Evolutionary conservation across 2,888 invertebrate species (phyloP).

Genomic region (Nasonovia ribisnigri): DNA sequence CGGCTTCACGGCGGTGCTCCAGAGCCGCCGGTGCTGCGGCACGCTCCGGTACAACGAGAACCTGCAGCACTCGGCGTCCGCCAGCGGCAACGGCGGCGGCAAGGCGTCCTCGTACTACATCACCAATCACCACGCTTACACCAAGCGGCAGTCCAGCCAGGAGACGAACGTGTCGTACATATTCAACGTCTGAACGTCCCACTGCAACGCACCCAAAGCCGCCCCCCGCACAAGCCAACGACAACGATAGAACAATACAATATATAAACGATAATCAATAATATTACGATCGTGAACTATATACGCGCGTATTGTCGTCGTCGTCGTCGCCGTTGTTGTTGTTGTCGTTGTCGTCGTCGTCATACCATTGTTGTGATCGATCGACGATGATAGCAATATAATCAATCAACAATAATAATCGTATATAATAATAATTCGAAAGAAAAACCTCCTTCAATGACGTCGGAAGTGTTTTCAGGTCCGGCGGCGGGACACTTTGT

Average conservation of each 20-base stretch:
- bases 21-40: conserved; percentile 88
- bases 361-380: neutral
- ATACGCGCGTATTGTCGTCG: neutral
- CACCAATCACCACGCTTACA: conserved; percentile 71
- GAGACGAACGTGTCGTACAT: conserved; percentile 76
- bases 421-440: neutral
- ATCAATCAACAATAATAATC: conserved; percentile 1
- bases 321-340: neutral
- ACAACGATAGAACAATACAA: neutral
- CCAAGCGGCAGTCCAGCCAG: conserved; percentile 72
- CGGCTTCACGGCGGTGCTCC: conserved; percentile 89
- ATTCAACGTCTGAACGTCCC: conserved; percentile 72
- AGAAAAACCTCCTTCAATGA: conserved; percentile 65
- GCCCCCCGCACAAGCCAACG: neutral
- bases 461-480: conserved; percentile 61
- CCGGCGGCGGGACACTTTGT: conserved; percentile 33
- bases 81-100: conserved; percentile 79
- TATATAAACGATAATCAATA: neutral
- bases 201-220: neutral
- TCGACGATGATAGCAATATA: neutral
- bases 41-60: conserved; percentile 88
- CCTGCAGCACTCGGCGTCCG: conserved; percentile 82
- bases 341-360: neutral
- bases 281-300: no score
- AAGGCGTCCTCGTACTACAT: conserved; percentile 88